Evolutionary conservation across 2,113 vertebrate species (phyloP).

Genomic region (Dasyurus viverrinus): DNA sequence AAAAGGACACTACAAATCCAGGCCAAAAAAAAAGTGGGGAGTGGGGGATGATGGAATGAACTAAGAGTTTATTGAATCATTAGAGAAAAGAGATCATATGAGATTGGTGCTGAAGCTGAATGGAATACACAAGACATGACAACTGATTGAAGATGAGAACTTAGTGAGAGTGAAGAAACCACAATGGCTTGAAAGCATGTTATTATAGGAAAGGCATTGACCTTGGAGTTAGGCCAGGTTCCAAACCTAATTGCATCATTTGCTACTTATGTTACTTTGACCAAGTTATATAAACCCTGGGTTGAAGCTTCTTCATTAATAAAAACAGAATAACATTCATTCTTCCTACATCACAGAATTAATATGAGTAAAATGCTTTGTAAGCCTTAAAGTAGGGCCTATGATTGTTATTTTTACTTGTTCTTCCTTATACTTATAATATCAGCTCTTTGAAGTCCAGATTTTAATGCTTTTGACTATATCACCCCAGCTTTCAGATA

Average conservation of each 20-base stretch:
- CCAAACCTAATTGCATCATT: neutral
- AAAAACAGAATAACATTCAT: neutral
- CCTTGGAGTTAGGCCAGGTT: neutral
- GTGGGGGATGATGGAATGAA: neutral
- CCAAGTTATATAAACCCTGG: neutral
- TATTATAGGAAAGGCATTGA: neutral
- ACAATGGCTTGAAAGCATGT: neutral
- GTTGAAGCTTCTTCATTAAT: neutral
- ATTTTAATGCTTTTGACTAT: neutral
- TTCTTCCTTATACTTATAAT: neutral
- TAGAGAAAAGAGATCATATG: neutral
- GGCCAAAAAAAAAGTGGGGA: neutral
- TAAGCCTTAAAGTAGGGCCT: neutral
- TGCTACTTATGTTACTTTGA: neutral
- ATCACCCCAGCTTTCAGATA: neutral
- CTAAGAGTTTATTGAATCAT: neutral
- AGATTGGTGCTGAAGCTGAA: neutral
- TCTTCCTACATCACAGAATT: neutral
- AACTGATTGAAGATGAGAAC: neutral
- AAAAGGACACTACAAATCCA: neutral
- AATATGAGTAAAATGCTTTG: neutral
- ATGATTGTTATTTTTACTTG: neutral
- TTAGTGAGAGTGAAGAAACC: neutral
- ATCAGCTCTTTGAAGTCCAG: neutral
- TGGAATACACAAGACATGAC: neutral